Evolutionary conservation across 2,888 invertebrate genomes (phyloP).

Genomic region (Iphiclides podalirius): DNA sequence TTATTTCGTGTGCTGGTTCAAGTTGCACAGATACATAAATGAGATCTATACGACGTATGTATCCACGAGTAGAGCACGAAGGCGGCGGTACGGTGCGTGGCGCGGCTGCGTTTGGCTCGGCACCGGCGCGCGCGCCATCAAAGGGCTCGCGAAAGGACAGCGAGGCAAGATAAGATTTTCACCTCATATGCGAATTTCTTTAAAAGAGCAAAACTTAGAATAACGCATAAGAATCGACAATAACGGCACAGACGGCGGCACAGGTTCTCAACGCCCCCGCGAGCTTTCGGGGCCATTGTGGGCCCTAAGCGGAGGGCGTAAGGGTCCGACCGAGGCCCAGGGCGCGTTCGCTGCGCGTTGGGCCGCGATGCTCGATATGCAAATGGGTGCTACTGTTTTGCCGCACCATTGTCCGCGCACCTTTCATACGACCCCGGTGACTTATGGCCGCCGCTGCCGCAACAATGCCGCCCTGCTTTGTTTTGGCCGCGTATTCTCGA

Average conservation of each 20-base stretch:
- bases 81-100: too few relatives aligned
- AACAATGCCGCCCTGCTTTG: slow-evolving; percentile 41
- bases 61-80: too few relatives aligned
- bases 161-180: slow-evolving; percentile 22
- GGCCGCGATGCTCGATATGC: slow-evolving; percentile 66
- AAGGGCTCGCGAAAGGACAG: slow-evolving; percentile 18
- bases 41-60: too few relatives aligned
- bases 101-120: too few relatives aligned
- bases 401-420: slow-evolving; percentile 55
- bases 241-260: not conserved
- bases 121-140: not conserved
- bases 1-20: too few relatives aligned
- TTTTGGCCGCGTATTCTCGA: slow-evolving; percentile 48
- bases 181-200: slow-evolving; percentile 33
- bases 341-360: slow-evolving; percentile 21
- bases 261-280: not conserved
- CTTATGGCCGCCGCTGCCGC: slow-evolving; percentile 52
- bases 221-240: slow-evolving; percentile 24
- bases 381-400: slow-evolving; percentile 65
- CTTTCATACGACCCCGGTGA: slow-evolving; percentile 42
- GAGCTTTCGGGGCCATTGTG: not conserved
- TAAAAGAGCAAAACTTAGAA: slow-evolving; percentile 38
- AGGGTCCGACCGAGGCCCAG: too few relatives aligned
- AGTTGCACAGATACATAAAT: too few relatives aligned
- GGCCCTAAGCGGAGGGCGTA: not conserved